Conservation (phyloP, 1,140 invertebrate genomes). For the Aradophagus sp. region DNA sequence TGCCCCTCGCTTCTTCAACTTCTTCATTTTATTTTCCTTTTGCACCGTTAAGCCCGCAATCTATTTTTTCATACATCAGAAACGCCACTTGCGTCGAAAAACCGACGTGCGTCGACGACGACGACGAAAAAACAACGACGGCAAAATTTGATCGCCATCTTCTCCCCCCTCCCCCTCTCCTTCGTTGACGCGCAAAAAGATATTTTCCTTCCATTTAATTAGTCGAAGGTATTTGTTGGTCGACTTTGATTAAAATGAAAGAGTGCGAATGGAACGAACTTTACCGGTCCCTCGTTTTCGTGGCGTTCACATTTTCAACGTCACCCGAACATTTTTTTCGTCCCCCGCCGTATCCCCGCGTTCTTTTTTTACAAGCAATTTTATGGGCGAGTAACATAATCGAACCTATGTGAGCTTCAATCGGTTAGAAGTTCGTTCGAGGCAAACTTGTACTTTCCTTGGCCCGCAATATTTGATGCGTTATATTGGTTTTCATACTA, state of each 20-base stretch:
- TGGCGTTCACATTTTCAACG: too few species aligned
- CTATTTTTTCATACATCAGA: slow-evolving; percentile 37
- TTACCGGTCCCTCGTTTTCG: slow-evolving; percentile 1
- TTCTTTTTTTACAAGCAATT: slow-evolving; percentile 31
- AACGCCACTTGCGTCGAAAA: slow-evolving; percentile 7
- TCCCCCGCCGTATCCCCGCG: background rate
- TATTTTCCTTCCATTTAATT: slow-evolving; percentile 36
- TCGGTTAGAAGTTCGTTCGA: slow-evolving; percentile 38
- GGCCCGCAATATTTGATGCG: slow-evolving; percentile 35
- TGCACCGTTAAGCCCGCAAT: slow-evolving; percentile 35
- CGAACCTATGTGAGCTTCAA: slow-evolving; percentile 40
- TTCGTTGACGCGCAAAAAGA: slow-evolving; percentile 8
- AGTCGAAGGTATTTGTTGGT: slow-evolving; percentile 12
- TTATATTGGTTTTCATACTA: slow-evolving; percentile 32
- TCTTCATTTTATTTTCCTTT: slow-evolving; percentile 31
- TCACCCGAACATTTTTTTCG: slow-evolving; percentile 14
- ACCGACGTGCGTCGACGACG: background rate
- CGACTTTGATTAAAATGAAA: slow-evolving; percentile 25
- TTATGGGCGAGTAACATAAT: slow-evolving; percentile 45
- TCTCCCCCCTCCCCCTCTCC: background rate
- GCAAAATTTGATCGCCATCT: background rate
- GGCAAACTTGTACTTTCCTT: slow-evolving; percentile 25
- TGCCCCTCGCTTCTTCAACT: slow-evolving; percentile 14
- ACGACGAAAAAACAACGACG: slow-evolving; percentile 6
- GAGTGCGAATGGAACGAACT: slow-evolving; percentile 12